Percentiles rank a stretch among this genome's conserved stretches.
phyloP scores from a whole-genome alignment of 2,888 invertebrate species.

The Molorchus minor region DNA sequence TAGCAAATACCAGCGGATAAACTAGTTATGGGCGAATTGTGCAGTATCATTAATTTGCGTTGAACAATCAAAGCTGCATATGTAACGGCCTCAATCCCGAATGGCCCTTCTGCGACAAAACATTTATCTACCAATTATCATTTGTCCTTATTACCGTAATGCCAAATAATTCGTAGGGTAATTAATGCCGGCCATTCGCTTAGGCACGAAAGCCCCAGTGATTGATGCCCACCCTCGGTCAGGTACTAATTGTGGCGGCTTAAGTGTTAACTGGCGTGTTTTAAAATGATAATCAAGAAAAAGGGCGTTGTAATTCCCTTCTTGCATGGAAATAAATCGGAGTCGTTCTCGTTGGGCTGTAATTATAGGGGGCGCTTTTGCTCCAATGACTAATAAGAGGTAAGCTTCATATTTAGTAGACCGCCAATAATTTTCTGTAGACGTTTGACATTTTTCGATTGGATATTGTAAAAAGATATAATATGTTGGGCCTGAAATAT shows the following conservation, averaged over 20 bases:
- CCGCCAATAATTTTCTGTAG: too few species aligned
- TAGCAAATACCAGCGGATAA: too few species aligned
- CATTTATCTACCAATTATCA: constrained; percentile 35
- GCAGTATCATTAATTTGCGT: not conserved
- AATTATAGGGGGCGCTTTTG: too few species aligned
- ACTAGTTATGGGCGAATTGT: not conserved
- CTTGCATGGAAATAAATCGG: not conserved
- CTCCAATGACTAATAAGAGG: too few species aligned
- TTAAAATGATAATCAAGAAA: not conserved
- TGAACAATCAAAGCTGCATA: not conserved
- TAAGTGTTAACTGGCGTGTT: not conserved
- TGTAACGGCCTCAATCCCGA: constrained; percentile 28
- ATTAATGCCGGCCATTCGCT: constrained; percentile 12
- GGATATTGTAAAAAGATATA: too few species aligned
- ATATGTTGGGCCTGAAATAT: too few species aligned
- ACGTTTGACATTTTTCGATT: too few species aligned
- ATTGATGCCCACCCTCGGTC: not conserved
- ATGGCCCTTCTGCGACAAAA: constrained; percentile 30
- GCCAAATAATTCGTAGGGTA: constrained; percentile 23
- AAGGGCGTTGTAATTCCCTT: not conserved
- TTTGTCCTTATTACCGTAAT: constrained; percentile 24
- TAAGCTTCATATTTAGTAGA: too few species aligned
- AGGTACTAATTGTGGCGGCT: not conserved
- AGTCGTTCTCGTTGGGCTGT: not conserved
- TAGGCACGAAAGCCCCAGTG: not conserved